Conservation (phyloP, 2,113 vertebrate genomes). For the Eulemur rufifrons region DNA sequence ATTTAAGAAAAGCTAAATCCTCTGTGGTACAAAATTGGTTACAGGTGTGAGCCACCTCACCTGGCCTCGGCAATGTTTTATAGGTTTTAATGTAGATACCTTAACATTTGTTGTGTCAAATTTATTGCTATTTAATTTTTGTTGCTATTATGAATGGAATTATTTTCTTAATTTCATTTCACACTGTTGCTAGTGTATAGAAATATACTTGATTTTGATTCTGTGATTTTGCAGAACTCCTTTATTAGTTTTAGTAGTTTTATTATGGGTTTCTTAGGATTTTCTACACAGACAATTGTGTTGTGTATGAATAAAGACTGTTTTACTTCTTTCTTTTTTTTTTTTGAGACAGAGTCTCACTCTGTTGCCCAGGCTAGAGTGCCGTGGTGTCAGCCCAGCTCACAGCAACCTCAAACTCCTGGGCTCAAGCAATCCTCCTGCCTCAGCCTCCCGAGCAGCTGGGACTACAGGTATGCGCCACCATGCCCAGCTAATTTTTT, state of each 20-base stretch:
- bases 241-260: not conserved
- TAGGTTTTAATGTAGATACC: not conserved
- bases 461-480: too few species aligned
- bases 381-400: too few species aligned
- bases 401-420: too few species aligned
- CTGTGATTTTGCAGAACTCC: not conserved
- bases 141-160: not conserved
- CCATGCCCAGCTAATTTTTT: too few species aligned
- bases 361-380: too few species aligned
- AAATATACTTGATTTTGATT: not conserved
- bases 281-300: not conserved
- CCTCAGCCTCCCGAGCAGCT: too few species aligned
- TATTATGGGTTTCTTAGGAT: not conserved
- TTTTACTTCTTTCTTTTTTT: too few species aligned
- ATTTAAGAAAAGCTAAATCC: slow-evolving; percentile 7
- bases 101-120: not conserved
- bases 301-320: too few species aligned
- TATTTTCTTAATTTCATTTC: not conserved
- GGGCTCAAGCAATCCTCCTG: too few species aligned
- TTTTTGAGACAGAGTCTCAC: too few species aligned
- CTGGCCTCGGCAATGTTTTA: not conserved
- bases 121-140: slow-evolving; percentile 20
- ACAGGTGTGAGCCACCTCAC: not conserved
- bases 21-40: not conserved
- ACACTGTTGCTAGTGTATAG: not conserved